A percentile compares a stretch with the other conserved stretches of the same genome.
phyloP scores from a whole-genome alignment of 1,140 invertebrate genomes.

The Calephelis nemesis region DNA sequence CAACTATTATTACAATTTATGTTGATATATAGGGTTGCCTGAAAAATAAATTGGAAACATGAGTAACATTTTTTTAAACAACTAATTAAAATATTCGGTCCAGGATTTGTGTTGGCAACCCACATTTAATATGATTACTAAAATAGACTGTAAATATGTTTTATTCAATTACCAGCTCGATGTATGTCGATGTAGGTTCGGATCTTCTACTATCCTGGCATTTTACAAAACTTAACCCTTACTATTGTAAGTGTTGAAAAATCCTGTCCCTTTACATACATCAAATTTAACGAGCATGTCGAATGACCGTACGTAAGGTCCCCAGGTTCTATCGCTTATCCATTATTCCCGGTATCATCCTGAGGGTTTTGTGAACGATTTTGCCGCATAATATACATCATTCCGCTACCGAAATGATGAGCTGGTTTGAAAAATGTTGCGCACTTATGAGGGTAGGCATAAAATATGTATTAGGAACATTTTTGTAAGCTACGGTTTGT shows the following conservation, averaged over 20 bases:
- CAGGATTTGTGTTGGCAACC: no score
- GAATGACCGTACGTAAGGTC: conserved; percentile 1
- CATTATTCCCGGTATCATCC: conserved; percentile 13
- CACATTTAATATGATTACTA: no score
- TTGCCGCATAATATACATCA: conserved; percentile 16
- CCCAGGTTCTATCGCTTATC: conserved; percentile 14
- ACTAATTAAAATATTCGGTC: no score
- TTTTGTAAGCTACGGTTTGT: not conserved
- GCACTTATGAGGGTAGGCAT: conserved; percentile 10
- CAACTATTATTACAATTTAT: no score
- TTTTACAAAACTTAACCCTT: conserved; percentile 6
- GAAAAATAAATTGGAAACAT: no score
- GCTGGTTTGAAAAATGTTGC: conserved; percentile 14
- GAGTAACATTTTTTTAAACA: no score
- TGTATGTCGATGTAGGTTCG: no score
- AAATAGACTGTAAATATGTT: no score
- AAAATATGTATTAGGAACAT: conserved; percentile 17
- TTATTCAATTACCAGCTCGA: no score
- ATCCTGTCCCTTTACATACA: conserved; percentile 11
- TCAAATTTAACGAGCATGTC: conserved; percentile 17
- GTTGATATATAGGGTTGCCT: no score
- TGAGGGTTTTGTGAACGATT: conserved; percentile 12
- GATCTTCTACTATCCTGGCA: not conserved
- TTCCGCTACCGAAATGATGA: conserved; percentile 16
- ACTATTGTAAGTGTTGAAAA: conserved; percentile 3